phyloP scores from a whole-genome alignment of 2,797 vertebrate species.

The Acipenser ruthenus region DNA sequence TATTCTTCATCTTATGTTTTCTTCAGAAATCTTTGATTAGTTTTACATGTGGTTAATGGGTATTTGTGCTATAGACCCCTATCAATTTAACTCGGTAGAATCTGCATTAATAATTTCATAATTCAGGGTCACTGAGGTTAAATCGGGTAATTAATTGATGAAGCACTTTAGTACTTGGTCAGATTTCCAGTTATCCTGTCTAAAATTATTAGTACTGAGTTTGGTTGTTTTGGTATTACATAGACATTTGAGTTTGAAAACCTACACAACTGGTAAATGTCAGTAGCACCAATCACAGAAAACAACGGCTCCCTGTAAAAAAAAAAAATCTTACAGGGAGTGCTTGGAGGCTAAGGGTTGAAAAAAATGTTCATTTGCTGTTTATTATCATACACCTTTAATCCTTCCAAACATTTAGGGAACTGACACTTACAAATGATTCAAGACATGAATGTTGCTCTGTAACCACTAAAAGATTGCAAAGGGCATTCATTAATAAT shows the following conservation, averaged over 20 bases:
- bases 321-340: neutral
- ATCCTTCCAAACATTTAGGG: slow-evolving; percentile 15
- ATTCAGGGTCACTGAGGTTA: too few relatives aligned
- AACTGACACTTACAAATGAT: slow-evolving; percentile 40
- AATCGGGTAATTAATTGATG: too few relatives aligned
- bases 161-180: too few relatives aligned
- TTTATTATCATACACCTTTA: slow-evolving; percentile 11
- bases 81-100: too few relatives aligned
- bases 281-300: slow-evolving; percentile 1
- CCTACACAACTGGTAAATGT: neutral
- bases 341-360: neutral
- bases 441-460: slow-evolving; percentile 34
- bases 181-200: too few relatives aligned
- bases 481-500: slow-evolving; percentile 50
- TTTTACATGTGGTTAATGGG: too few relatives aligned
- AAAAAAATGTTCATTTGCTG: neutral
- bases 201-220: neutral
- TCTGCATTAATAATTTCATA: too few relatives aligned
- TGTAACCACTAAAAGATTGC: slow-evolving; percentile 34
- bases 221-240: neutral
- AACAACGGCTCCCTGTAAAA: neutral
- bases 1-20: too few relatives aligned
- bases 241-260: slow-evolving; percentile 3
- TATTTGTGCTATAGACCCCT: too few relatives aligned
- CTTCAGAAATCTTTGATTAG: too few relatives aligned